Base-by-base conservation (phyloP, 2,113 vertebrate species). In the Cyphomyrus plagiostoma region DNA sequence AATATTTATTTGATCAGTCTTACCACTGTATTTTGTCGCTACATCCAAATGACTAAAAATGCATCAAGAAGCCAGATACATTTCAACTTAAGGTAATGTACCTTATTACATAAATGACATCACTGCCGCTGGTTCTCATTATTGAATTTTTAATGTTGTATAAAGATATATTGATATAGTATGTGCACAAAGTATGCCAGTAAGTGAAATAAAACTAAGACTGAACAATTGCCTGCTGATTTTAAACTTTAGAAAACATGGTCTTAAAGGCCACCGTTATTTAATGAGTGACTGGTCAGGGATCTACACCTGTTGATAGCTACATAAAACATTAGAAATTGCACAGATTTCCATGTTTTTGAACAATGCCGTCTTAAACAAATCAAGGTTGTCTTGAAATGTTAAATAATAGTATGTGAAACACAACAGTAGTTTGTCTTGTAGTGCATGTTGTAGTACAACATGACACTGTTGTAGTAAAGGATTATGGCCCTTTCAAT, bases 61-160 rank as follows among this genome's bases (percentile, higher is more conserved):
- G 62, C 62, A 70, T 35, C 26, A 35, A 53, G n/a, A 89, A 62
- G 86, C 86, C 86, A 62, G 62, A 88, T 42, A 62, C 82, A 85
- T 85, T 85, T 85, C 74, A 17, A 17, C 35, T 35, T 35, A 66
- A 77, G 4, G 0, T 77, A 77, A 77, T 77, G 35, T 39, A 17
- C 74, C 15, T 42, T 3, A 19, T 8, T 80, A 80, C 30, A 42
- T 17, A 46, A 70, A 21, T 83, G 80, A 83, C 80, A 39, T 83
- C 80, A 70, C 62, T 80, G 74, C 74, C 74, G 5, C 3, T 80
- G 15, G 35, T 19, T 80, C 30, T 80, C 30, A 0, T 3, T 19
- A 85, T n/a, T 85, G 82, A 49, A 46, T 23, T 48, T 48, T 42
- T 42, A 4, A 77, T 77, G 13, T 46, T n/a, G 15, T 46, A 39